Percentiles rank a stretch among this genome's conserved stretches.
Conservation (phyloP, 2,113 vertebrate genomes). For the Todiramphus chloris region DNA sequence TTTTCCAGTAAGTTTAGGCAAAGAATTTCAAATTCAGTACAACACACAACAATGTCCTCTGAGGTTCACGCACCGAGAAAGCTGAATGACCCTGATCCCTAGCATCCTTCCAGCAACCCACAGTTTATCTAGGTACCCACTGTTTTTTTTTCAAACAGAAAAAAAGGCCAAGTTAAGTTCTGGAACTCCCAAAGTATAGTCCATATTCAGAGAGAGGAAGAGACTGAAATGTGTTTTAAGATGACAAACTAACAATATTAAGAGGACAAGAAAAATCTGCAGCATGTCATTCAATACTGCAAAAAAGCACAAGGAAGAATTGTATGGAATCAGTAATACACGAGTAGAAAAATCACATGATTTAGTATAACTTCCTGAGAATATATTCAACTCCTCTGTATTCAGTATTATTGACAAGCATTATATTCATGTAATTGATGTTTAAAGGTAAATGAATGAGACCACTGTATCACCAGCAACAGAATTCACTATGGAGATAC, state of each 20-base stretch:
- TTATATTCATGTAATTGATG: constrained; percentile 2
- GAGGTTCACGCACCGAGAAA: not conserved
- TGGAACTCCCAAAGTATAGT: not conserved
- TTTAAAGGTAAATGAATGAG: constrained; percentile 22
- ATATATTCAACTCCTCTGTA: not conserved
- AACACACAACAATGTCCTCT: not conserved
- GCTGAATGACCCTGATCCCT: not conserved
- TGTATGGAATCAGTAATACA: not conserved
- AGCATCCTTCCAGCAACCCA: not conserved
- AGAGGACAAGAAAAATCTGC: not conserved
- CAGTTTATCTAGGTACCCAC: not conserved
- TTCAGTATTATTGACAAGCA: constrained; percentile 4
- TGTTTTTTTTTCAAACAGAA: not conserved
- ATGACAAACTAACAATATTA: not conserved
- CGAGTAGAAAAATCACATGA: not conserved
- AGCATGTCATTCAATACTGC: not conserved
- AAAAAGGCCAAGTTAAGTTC: not conserved
- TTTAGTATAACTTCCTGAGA: not conserved
- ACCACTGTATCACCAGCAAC: not conserved
- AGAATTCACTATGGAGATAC: not conserved
- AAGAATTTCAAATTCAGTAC: not conserved
- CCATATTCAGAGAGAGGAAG: not conserved
- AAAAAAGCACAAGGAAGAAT: not conserved
- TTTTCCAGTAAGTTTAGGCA: not conserved
- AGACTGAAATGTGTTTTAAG: not conserved